Evolutionary conservation across 1,140 invertebrate species (phyloP).

Genomic region (Leptinotarsa undecemlineata): DNA sequence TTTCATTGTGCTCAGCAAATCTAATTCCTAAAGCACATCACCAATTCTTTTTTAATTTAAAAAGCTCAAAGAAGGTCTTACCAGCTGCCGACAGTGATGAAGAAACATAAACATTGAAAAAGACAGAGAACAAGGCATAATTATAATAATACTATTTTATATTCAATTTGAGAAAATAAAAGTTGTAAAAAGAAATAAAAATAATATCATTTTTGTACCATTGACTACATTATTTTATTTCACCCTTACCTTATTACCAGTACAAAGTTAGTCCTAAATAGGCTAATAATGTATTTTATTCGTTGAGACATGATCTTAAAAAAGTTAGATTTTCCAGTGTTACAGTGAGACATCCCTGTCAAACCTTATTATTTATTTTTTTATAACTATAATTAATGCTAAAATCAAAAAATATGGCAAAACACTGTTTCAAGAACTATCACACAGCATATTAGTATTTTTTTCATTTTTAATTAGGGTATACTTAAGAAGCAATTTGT

Average conservation of each 20-base stretch:
- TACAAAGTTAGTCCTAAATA: background rate
- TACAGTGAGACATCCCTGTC: too few species aligned
- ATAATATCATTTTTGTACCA: constrained; percentile 10
- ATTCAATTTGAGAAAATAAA: background rate
- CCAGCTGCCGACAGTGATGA: background rate
- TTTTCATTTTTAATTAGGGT: too few species aligned
- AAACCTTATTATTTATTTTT: too few species aligned
- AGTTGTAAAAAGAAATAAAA: background rate
- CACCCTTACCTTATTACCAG: background rate
- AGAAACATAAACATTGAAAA: constrained; percentile 11
- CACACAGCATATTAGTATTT: background rate
- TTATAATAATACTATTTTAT: constrained; percentile 9
- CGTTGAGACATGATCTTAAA: too few species aligned
- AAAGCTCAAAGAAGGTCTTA: background rate
- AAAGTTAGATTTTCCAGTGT: too few species aligned
- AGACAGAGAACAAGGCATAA: background rate
- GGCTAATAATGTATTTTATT: too few species aligned
- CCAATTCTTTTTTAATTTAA: constrained; percentile 1
- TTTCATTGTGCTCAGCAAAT: constrained; percentile 2
- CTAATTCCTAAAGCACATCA: background rate
- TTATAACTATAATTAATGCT: too few species aligned
- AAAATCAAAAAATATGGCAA: too few species aligned
- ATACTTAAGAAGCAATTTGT: constrained; percentile 1
- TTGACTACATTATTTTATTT: constrained; percentile 2
- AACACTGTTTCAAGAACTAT: background rate